These are phyloP conservation scores for Cephus pygmeus DNA, from an alignment of 2,888 invertebrate genomes.

Conservation along the genomic window DNA sequence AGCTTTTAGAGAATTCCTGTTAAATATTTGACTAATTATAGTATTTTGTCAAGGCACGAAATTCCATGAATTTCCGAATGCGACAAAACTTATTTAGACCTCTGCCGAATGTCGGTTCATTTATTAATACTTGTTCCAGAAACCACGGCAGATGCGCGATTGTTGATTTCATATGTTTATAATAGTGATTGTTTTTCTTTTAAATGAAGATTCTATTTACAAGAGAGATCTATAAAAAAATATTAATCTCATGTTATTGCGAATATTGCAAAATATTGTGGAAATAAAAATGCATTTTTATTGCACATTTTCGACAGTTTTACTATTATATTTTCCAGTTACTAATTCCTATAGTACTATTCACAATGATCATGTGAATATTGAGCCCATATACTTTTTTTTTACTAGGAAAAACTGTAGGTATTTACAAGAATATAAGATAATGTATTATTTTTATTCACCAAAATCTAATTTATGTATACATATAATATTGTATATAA, in stretches of 20 bases:
- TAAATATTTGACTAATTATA: constrained; percentile 9
- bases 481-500: neutral
- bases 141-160: neutral
- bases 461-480: neutral
- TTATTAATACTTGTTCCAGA: constrained; percentile 21
- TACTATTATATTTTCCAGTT: neutral
- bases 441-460: neutral
- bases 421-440: neutral
- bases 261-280: constrained; percentile 9
- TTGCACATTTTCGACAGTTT: neutral
- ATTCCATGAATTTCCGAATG: neutral
- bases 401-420: neutral
- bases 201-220: constrained; percentile 11
- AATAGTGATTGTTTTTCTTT: constrained; percentile 29
- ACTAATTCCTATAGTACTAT: neutral
- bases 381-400: neutral
- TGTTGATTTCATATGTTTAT: neutral
- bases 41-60: neutral
- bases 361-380: neutral
- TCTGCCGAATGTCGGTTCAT: neutral
- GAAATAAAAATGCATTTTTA: neutral
- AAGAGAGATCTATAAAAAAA: constrained; percentile 3
- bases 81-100: neutral
- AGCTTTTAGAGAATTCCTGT: constrained; percentile 33
- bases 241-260: constrained; percentile 9